Percentiles rank a stretch among this genome's conserved stretches.
These are phyloP conservation scores for Sylvietta virens DNA, from an alignment of 2,113 vertebrate genomes.

Conservation along the genomic window DNA sequence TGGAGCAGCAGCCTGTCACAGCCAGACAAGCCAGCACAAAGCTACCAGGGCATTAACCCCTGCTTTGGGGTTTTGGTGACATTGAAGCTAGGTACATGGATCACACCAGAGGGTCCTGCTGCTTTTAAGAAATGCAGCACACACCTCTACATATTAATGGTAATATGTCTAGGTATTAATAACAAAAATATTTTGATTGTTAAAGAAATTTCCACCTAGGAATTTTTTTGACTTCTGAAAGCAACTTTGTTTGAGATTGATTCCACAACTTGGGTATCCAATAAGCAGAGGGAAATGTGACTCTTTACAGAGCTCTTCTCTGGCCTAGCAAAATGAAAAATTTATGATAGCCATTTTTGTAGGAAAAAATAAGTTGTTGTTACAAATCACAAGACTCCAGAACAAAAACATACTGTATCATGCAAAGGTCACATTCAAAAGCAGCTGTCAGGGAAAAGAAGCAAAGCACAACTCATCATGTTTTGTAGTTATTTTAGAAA, in stretches of 20 bases:
- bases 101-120: not conserved
- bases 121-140: not conserved
- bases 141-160: too few relatives aligned
- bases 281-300: not conserved
- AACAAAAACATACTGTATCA: not conserved
- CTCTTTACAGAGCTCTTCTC: not conserved
- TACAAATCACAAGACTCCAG: not conserved
- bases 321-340: not conserved
- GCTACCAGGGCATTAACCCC: not conserved
- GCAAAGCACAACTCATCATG: not conserved
- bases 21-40: not conserved
- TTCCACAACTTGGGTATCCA: not conserved
- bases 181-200: not conserved
- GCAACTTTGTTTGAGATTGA: not conserved
- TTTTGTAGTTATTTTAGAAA: not conserved
- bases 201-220: not conserved
- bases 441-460: not conserved
- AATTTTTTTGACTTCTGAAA: not conserved
- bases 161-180: not conserved
- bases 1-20: not conserved
- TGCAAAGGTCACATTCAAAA: not conserved
- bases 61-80: too few relatives aligned
- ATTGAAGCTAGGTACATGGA: rapidly evolving
- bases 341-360: not conserved
- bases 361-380: not conserved